Conservation (phyloP, 2,113 vertebrate genomes). For the Lepus americanus region DNA sequence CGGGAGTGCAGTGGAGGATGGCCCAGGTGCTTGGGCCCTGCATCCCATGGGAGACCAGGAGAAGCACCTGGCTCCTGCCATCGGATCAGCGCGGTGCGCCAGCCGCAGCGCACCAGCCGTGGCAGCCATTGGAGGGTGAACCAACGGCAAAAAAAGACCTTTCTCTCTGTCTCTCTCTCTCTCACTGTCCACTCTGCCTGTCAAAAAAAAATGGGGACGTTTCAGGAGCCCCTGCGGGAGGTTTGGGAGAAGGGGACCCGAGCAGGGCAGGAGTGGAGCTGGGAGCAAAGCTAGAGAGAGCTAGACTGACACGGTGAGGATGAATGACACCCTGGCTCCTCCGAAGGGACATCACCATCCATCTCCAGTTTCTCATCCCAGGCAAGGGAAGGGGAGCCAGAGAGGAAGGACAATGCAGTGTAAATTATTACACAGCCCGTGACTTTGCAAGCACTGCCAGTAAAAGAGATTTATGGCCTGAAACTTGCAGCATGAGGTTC, state of each 20-base stretch:
- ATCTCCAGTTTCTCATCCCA: conserved; percentile 70
- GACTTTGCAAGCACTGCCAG: conserved; percentile 45
- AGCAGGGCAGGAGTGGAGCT: neutral
- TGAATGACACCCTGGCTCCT: conserved; percentile 42
- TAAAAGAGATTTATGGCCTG: conserved; percentile 77
- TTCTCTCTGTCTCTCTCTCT: too few species aligned
- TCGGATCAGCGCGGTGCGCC: too few species aligned
- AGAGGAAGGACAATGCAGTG: conserved; percentile 65
- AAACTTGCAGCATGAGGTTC: conserved; percentile 56
- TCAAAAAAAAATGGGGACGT: neutral
- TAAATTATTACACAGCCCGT: conserved; percentile 75
- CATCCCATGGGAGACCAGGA: too few species aligned
- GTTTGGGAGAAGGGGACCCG: neutral
- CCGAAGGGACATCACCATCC: conserved; percentile 34
- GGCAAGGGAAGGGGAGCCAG: conserved; percentile 65
- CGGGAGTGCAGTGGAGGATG: too few species aligned
- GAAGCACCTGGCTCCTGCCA: too few species aligned
- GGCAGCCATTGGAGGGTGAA: too few species aligned
- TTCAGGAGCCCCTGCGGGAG: neutral
- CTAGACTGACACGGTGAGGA: neutral
- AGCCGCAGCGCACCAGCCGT: too few species aligned
- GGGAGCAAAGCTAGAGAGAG: neutral
- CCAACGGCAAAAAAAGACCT: too few species aligned
- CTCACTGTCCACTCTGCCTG: too few species aligned
- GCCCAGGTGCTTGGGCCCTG: too few species aligned